Conservation (phyloP, 2,797 vertebrate species). For the Podargus strigoides region DNA sequence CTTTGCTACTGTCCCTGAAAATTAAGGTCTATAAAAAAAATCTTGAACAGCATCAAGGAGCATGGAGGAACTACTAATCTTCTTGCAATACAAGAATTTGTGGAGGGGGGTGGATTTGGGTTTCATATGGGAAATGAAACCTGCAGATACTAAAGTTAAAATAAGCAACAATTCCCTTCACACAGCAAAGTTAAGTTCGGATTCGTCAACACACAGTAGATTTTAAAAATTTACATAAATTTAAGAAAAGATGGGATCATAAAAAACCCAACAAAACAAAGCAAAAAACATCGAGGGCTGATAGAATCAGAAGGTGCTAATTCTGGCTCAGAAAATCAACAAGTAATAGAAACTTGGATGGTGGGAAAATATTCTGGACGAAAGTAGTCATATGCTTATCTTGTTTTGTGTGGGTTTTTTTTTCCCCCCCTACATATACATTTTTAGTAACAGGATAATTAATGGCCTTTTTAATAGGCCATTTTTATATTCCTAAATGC, state of each 20-base stretch:
- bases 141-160: neutral
- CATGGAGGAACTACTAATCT: neutral
- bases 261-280: neutral
- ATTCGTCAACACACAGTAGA: neutral
- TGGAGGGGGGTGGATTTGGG: fast-evolving
- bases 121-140: neutral
- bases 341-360: neutral
- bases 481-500: neutral
- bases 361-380: neutral
- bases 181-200: neutral
- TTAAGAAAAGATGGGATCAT: neutral
- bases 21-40: neutral
- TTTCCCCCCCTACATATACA: neutral
- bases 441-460: neutral
- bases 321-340: neutral
- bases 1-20: neutral
- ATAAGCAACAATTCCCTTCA: neutral
- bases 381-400: neutral
- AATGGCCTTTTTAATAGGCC: no score
- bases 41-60: neutral
- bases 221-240: neutral
- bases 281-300: neutral
- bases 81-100: neutral
- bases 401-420: neutral
- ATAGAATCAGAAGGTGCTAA: neutral